phyloP scores from a whole-genome alignment of 2,888 invertebrate genomes.

The Cenopis cana region DNA sequence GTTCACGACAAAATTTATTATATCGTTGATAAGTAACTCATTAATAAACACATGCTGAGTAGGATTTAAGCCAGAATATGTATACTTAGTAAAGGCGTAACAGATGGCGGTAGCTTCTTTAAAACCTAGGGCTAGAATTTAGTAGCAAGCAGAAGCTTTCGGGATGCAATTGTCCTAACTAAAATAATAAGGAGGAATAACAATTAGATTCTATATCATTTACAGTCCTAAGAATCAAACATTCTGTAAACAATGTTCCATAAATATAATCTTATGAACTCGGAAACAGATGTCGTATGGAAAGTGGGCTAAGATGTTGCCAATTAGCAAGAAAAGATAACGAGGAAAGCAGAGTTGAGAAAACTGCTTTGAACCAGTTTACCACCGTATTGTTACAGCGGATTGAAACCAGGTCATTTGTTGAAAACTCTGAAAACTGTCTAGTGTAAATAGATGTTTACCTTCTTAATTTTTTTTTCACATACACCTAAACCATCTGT shows the following conservation, averaged over 20 bases:
- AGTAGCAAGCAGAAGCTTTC: neutral
- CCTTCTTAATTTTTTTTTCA: too few relatives aligned
- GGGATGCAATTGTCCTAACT: neutral
- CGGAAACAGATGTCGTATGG: neutral
- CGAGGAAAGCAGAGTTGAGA: slow-evolving; percentile 20
- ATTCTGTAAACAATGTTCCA: neutral
- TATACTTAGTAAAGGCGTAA: neutral
- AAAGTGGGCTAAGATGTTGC: slow-evolving; percentile 28
- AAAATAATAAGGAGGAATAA: neutral
- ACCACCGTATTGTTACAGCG: slow-evolving; percentile 20
- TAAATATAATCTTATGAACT: neutral
- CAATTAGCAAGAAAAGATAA: slow-evolving; percentile 35
- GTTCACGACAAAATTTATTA: neutral
- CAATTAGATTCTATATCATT: neutral
- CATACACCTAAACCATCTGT: too few relatives aligned
- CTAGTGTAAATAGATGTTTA: too few relatives aligned
- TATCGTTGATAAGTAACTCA: neutral
- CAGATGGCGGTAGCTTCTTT: too few relatives aligned
- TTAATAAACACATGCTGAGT: neutral
- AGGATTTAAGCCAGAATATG: neutral
- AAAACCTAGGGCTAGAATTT: too few relatives aligned
- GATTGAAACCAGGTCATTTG: slow-evolving; percentile 27
- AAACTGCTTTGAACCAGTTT: slow-evolving; percentile 39
- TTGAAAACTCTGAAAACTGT: slow-evolving; percentile 15
- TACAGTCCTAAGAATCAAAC: neutral